These are phyloP conservation scores for Muscicapa adusta DNA, from an alignment of 2,113 vertebrate species.

Conservation along the genomic window DNA sequence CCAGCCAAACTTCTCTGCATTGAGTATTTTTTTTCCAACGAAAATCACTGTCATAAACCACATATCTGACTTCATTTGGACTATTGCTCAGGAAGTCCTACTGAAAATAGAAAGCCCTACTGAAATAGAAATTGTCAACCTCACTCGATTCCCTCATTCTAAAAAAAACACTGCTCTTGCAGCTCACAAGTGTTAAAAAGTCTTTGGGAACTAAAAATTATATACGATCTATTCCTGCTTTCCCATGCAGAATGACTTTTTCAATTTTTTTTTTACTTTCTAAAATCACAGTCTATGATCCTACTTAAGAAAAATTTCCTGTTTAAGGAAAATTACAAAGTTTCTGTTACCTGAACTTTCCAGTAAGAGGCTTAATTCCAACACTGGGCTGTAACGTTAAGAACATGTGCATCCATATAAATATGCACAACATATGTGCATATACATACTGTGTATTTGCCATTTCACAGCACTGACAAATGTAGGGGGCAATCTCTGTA, in stretches of 20 bases:
- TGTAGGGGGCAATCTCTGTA: neutral
- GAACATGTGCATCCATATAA: neutral
- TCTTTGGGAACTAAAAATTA: neutral
- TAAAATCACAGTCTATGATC: neutral
- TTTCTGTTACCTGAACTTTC: neutral
- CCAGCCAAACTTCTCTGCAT: neutral
- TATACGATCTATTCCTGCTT: rapidly evolving
- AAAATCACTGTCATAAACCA: neutral
- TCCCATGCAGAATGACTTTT: neutral
- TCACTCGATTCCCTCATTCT: neutral
- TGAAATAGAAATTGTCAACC: neutral
- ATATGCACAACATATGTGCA: neutral
- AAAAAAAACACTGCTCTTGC: neutral
- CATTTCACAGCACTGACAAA: neutral
- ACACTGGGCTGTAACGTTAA: neutral
- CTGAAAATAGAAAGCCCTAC: neutral
- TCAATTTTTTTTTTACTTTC: neutral
- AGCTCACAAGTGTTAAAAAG: neutral
- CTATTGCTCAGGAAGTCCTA: neutral
- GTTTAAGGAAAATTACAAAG: neutral
- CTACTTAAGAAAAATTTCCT: neutral
- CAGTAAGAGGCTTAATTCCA: neutral
- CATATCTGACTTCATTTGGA: neutral
- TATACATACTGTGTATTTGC: neutral
- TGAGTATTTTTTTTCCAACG: neutral